Evolutionary conservation across 2,888 invertebrate genomes (phyloP).

Genomic region (Amphimallon solstitiale): DNA sequence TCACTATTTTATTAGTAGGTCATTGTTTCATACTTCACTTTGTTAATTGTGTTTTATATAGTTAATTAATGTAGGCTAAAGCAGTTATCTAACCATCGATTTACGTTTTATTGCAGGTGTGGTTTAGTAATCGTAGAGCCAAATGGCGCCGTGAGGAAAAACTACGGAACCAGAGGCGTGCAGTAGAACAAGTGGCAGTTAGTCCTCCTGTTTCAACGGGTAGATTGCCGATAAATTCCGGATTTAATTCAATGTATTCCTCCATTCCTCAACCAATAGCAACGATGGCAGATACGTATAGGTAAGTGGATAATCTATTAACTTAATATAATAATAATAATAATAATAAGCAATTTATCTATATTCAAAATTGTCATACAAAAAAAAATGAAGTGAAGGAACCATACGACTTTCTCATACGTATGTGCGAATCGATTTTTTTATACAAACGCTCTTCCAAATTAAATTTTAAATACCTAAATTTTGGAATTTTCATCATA

Average conservation of each 20-base stretch:
- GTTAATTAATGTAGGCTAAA: slow-evolving; percentile 10
- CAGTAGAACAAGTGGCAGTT: slow-evolving; percentile 67
- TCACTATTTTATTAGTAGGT: too few relatives aligned
- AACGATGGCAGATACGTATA: slow-evolving; percentile 89
- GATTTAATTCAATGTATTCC: slow-evolving; percentile 95
- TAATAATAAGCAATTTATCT: too few relatives aligned
- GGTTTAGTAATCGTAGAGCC: slow-evolving; percentile 99
- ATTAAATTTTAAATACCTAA: too few relatives aligned
- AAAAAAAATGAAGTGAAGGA: too few relatives aligned
- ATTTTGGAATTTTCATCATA: too few relatives aligned
- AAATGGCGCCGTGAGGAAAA: slow-evolving; percentile 99
- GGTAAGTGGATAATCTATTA: slow-evolving; percentile 66
- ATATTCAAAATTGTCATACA: too few relatives aligned
- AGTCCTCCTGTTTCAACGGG: slow-evolving; percentile 71
- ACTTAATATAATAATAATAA: too few relatives aligned
- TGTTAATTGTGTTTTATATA: background rate
- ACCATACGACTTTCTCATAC: too few relatives aligned
- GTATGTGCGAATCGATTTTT: too few relatives aligned
- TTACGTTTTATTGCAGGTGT: slow-evolving; percentile 77
- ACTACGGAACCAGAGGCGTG: slow-evolving; percentile 88
- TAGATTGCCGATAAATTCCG: slow-evolving; percentile 80
- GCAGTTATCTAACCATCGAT: too few relatives aligned
- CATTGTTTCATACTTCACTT: too few relatives aligned
- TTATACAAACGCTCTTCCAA: too few relatives aligned
- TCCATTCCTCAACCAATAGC: slow-evolving; percentile 94